Conservation (phyloP, 1,140 invertebrate genomes). For the Caenorhabditis tropicalis region DNA sequence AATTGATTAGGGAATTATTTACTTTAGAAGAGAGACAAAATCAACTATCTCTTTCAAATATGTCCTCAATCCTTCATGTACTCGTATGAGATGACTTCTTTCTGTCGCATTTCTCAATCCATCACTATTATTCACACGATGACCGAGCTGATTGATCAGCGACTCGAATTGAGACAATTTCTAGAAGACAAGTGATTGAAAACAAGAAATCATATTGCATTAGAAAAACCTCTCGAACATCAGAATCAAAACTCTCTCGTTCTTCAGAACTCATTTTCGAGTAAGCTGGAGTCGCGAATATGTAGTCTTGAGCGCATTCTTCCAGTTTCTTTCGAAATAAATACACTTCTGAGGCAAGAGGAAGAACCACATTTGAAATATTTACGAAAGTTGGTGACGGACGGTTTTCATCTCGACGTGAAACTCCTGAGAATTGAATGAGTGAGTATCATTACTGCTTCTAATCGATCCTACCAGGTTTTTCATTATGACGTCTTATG, state of each 20-base stretch:
- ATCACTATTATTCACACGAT: constrained; percentile 13
- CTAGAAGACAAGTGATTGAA: background rate
- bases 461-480: background rate
- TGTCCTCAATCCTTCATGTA: background rate
- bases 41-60: background rate
- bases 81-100: background rate
- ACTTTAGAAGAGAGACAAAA: constrained; percentile 11
- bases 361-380: background rate
- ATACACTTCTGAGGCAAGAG: background rate
- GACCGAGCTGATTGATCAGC: background rate
- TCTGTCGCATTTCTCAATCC: background rate
- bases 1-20: background rate
- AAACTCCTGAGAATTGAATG: background rate
- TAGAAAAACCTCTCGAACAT: background rate
- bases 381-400: background rate
- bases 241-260: background rate
- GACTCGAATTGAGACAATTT: constrained; percentile 3
- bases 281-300: background rate
- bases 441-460: background rate
- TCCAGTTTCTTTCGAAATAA: background rate
- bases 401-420: constrained; percentile 18
- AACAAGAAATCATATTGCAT: background rate
- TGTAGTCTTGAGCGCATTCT: constrained; percentile 3
- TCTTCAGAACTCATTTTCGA: background rate
- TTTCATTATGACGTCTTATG: background rate